phyloP scores from a whole-genome alignment of 2,113 vertebrate species.

The Ceyx cyanopectus region DNA sequence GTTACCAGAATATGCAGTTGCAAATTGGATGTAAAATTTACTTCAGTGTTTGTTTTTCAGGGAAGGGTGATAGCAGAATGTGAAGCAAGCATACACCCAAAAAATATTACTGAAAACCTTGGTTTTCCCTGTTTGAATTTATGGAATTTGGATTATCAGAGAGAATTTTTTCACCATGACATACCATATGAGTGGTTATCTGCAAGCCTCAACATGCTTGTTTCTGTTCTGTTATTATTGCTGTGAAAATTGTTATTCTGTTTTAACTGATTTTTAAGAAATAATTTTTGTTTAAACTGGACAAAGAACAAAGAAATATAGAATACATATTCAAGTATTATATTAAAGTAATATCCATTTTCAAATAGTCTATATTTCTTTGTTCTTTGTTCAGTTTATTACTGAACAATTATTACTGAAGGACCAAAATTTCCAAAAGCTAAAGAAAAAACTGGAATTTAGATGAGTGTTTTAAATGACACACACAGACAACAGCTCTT shows the following conservation, averaged over 20 bases:
- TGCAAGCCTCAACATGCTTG: not conserved
- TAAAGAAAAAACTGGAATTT: not conserved
- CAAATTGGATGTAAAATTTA: slow-evolving; percentile 26
- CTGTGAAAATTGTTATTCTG: not conserved
- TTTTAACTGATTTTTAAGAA: not conserved
- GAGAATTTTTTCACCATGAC: not conserved
- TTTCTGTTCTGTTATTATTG: slow-evolving; percentile 4
- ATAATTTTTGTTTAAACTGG: not conserved
- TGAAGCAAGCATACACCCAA: not conserved
- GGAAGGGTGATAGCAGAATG: not conserved
- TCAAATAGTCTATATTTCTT: too few species aligned
- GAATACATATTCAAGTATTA: not conserved
- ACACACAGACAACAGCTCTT: not conserved
- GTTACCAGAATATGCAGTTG: slow-evolving; percentile 12
- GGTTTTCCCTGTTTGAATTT: not conserved
- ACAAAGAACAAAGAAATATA: not conserved
- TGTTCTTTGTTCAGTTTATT: too few species aligned
- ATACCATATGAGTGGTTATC: not conserved
- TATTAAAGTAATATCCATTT: too few species aligned
- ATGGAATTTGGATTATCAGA: not conserved
- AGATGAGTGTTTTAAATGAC: not conserved
- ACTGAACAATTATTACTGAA: not conserved
- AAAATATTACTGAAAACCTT: not conserved
- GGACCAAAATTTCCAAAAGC: not conserved
- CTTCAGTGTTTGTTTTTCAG: slow-evolving; percentile 28